phyloP scores from a whole-genome alignment of 2,888 invertebrate species.

The Griposia aprilina region DNA sequence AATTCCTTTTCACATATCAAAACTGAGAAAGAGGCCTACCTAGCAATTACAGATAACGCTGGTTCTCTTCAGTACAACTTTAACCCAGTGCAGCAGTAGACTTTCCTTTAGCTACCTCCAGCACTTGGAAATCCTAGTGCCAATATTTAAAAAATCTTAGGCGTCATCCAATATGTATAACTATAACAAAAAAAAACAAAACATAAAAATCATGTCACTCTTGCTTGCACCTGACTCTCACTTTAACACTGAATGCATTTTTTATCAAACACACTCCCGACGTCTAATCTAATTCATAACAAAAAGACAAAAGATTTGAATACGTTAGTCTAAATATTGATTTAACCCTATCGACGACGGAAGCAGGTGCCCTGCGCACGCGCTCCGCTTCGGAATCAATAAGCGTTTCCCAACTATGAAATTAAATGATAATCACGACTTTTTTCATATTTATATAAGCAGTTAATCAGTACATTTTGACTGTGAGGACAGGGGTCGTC shows the following conservation, averaged over 20 bases:
- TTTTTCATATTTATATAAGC: conserved; percentile 88
- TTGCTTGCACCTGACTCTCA: conserved; percentile 44
- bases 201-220: neutral
- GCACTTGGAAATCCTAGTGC: neutral
- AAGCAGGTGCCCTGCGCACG: conserved; percentile 89
- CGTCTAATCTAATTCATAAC: conserved; percentile 69
- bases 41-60: neutral
- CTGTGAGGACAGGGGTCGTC: conserved; percentile 71
- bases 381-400: conserved; percentile 84
- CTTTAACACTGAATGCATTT: conserved; percentile 41
- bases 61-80: neutral
- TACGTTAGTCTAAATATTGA: conserved; percentile 90
- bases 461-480: conserved; percentile 86
- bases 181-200: neutral
- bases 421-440: conserved; percentile 90
- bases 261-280: conserved; percentile 62
- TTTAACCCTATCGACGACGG: conserved; percentile 89
- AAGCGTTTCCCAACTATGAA: conserved; percentile 89
- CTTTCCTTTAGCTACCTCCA: no score
- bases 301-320: conserved; percentile 85
- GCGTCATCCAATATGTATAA: neutral
- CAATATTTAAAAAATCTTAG: neutral
- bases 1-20: neutral
- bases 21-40: neutral
- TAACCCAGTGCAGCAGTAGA: neutral